A percentile compares a stretch with the other conserved stretches of the same genome.
Conservation (phyloP, 2,888 invertebrate genomes). For the Eupithecia tripunctaria region DNA sequence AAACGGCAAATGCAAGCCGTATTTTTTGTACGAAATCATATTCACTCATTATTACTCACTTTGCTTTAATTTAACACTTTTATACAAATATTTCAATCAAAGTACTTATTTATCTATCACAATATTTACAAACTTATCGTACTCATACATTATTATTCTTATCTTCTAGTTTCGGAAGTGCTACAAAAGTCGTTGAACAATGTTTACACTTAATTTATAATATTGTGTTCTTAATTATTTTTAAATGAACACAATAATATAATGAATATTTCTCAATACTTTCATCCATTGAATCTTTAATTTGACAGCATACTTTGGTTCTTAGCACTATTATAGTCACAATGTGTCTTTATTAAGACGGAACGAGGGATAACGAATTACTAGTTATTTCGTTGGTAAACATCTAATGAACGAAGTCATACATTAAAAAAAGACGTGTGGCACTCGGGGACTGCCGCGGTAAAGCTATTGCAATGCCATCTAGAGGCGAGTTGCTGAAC, state of each 20-base stretch:
- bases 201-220: background rate
- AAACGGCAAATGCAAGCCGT: too few relatives aligned
- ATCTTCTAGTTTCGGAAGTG: background rate
- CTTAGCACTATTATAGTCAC: too few relatives aligned
- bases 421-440: too few relatives aligned
- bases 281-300: background rate
- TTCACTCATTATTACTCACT: too few relatives aligned
- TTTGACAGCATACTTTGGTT: background rate
- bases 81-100: background rate
- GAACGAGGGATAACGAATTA: too few relatives aligned
- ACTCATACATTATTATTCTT: background rate
- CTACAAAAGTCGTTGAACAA: background rate
- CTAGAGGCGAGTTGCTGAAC: too few relatives aligned
- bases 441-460: too few relatives aligned
- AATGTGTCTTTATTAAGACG: background rate
- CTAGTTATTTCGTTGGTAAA: too few relatives aligned
- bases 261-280: background rate
- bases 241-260: background rate
- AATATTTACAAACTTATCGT: constrained; percentile 1
- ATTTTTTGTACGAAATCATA: too few relatives aligned
- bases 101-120: background rate
- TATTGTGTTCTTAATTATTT: background rate
- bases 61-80: background rate
- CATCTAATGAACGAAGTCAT: background rate
- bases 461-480: too few relatives aligned